Base-by-base conservation (phyloP, 2,113 vertebrate species). In the Sceloporus undulatus region DNA sequence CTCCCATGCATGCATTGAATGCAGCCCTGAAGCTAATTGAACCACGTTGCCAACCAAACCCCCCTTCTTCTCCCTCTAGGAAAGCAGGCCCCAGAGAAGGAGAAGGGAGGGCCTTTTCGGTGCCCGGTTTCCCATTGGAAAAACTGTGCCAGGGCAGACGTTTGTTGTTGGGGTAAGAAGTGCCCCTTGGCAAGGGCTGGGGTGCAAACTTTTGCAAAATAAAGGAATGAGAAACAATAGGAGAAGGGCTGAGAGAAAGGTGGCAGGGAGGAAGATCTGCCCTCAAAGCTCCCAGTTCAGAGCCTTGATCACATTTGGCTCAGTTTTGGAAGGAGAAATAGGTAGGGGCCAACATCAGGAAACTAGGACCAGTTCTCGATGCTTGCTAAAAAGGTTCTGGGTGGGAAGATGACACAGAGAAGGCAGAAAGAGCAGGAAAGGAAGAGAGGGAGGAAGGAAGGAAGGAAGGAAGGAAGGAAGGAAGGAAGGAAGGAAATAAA, bases 11-110 rank as follows among this genome's bases (percentile, higher is more conserved):
- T 98, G 97, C 96, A 94, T 97, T 97, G 97, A 98, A 96, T 97
- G 97, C 97, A 98, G 98, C 97, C 98, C 97, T 96, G 95, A 92
- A 96, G 97, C 97, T 98, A 98, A 98, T 98, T 98, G 97, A 98
- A 95, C 95, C 94, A 95, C 23, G 79, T 83, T 23, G 14, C 7
- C 54, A 9, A 2, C 42, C 40, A 23, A 2, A 8, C 23, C 34
- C 9, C 3, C 23, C 42, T 27, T 21, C 38, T 38, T 42, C 27
- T 71, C 27, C 29, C 48, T 71, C 54, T 48, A 27, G 91, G 90
- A 89, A 94, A 94, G 85, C 86, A 91, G 95, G 94, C 94, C 95
- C 92, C 90, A 90, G 95, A 94, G 93, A 92, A 95, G 86, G 92
- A 73, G 88, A 91, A 29, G 23, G 23, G 65, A n/a, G 27, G 40